Conservation (phyloP, 2,797 vertebrate species). For the Darevskia mixta region DNA sequence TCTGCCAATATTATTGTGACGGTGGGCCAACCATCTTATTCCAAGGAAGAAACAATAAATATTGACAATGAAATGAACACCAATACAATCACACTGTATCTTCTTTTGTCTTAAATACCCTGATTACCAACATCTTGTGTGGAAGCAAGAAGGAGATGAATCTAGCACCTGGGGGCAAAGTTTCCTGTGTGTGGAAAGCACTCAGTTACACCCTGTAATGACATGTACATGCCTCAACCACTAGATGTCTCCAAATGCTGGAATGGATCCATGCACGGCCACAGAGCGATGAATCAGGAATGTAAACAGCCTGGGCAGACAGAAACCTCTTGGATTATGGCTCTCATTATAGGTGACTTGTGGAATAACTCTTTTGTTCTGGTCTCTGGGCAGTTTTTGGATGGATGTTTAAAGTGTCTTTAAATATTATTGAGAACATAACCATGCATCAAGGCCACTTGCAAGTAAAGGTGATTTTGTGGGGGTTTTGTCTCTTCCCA, state of each 20-base stretch:
- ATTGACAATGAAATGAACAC: background rate
- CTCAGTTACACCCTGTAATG: background rate
- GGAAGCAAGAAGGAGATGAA: background rate
- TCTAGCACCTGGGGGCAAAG: background rate
- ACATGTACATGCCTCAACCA: background rate
- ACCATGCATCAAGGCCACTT: background rate
- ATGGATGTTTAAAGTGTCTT: background rate
- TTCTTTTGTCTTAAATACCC: too few species aligned
- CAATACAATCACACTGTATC: background rate
- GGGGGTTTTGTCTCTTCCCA: background rate
- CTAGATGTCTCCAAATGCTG: constrained; percentile 26
- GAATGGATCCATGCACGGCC: background rate
- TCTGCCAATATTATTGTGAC: background rate
- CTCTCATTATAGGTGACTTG: background rate
- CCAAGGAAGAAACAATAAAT: constrained; percentile 5
- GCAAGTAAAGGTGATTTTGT: background rate
- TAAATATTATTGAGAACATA: background rate
- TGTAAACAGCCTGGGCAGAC: background rate
- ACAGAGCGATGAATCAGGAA: background rate
- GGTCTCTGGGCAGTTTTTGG: background rate
- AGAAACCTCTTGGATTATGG: background rate
- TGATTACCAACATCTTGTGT: background rate
- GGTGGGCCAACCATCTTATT: background rate
- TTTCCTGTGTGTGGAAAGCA: background rate
- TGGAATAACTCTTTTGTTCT: background rate